phyloP scores from a whole-genome alignment of 1,140 invertebrate species.

The Pachyrhynchus sulphureomaculatus region DNA sequence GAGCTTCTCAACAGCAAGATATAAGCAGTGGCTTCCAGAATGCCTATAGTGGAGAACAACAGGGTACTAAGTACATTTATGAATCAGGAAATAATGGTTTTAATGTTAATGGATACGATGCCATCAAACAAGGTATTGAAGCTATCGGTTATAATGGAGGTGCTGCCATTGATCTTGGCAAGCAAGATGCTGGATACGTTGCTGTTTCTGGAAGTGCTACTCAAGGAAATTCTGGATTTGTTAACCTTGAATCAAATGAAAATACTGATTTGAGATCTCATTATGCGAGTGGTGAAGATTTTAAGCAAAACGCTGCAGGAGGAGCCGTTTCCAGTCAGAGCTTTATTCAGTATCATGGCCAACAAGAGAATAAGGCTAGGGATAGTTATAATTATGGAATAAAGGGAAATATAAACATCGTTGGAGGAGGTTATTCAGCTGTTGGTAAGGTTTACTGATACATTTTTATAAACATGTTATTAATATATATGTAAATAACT shows the following conservation, averaged over 20 bases:
- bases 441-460: slow-evolving; percentile 30
- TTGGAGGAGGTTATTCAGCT: slow-evolving; percentile 44
- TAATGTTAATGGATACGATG: too few species aligned
- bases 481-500: not conserved
- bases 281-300: not conserved
- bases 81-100: too few species aligned
- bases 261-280: not conserved
- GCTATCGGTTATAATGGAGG: too few species aligned
- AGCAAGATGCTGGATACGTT: not conserved
- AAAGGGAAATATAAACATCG: slow-evolving; percentile 39
- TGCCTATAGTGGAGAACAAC: too few species aligned
- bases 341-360: not conserved
- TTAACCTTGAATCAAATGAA: not conserved
- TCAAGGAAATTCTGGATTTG: not conserved
- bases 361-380: not conserved
- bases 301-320: not conserved
- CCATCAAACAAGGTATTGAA: too few species aligned
- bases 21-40: not conserved
- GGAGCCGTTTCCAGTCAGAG: slow-evolving; percentile 3
- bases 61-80: too few species aligned
- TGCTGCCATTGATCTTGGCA: not conserved
- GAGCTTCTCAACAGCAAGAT: not conserved
- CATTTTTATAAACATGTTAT: not conserved
- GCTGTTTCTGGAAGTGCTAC: not conserved
- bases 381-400: slow-evolving; percentile 2